These are phyloP conservation scores for Pipistrellus nathusii DNA, from an alignment of 2,797 vertebrate species.

Conservation along the genomic window DNA sequence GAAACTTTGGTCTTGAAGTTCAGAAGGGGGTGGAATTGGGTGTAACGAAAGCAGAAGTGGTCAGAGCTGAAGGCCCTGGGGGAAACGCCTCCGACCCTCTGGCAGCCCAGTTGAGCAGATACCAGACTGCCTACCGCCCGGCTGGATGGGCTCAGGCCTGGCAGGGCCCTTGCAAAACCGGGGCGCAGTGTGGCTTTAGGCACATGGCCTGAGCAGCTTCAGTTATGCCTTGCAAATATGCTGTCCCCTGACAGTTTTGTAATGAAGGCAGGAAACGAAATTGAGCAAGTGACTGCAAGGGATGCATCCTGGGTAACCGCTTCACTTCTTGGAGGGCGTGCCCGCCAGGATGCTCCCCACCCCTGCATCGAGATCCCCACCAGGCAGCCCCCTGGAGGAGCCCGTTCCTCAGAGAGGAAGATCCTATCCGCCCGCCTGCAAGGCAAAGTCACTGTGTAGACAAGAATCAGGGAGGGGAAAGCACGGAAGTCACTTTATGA, in stretches of 20 bases:
- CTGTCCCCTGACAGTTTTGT: not conserved
- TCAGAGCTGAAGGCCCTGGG: slow-evolving; percentile 31
- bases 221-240: not conserved
- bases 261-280: slow-evolving; percentile 32
- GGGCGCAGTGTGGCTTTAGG: not conserved
- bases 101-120: not conserved
- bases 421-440: fast-evolving
- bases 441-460: no score
- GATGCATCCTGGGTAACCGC: not conserved
- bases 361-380: not conserved
- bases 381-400: not conserved
- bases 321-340: not conserved
- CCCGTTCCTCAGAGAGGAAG: not conserved
- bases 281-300: not conserved
- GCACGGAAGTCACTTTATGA: not conserved
- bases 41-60: slow-evolving; percentile 74
- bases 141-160: not conserved
- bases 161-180: not conserved
- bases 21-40: not conserved
- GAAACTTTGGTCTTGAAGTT: fast-evolving
- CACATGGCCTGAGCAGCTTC: not conserved
- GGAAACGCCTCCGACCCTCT: slow-evolving; percentile 43
- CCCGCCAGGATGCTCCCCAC: not conserved
- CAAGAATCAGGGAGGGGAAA: not conserved
- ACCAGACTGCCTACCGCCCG: fast-evolving